Conservation (phyloP, 2,113 vertebrate genomes). For the Triplophysa tibetana region DNA sequence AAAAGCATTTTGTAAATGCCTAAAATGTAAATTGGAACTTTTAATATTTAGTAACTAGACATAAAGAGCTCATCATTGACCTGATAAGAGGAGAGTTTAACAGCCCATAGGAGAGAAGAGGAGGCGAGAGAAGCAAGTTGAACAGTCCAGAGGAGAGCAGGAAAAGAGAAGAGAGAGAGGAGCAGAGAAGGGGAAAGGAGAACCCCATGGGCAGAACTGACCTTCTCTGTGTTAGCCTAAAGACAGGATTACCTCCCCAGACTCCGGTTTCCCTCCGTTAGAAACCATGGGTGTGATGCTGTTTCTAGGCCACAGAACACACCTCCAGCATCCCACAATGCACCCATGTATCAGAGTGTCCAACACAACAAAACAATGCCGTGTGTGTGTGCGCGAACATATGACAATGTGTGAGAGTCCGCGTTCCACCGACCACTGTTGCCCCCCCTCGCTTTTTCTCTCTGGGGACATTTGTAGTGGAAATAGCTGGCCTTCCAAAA, state of each 20-base stretch:
- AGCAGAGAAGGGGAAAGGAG: not conserved
- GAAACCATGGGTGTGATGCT: not conserved
- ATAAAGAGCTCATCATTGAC: too few relatives aligned
- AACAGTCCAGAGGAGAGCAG: not conserved
- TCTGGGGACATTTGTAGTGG: slow-evolving; percentile 40
- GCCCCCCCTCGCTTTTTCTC: slow-evolving; percentile 13
- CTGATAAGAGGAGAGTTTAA: too few relatives aligned
- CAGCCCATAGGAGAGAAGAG: too few relatives aligned
- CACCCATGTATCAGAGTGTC: slow-evolving; percentile 13
- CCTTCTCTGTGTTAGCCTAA: slow-evolving; percentile 30
- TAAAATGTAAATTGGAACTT: too few relatives aligned
- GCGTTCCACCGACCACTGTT: not conserved
- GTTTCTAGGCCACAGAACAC: slow-evolving; percentile 35
- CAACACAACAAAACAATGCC: slow-evolving; percentile 22
- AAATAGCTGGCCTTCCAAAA: slow-evolving; percentile 53
- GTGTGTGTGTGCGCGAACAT: not conserved
- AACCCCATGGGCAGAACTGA: slow-evolving; percentile 24
- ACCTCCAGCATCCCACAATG: slow-evolving; percentile 38
- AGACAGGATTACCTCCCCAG: slow-evolving; percentile 28
- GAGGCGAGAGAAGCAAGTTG: not conserved
- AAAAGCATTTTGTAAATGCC: too few relatives aligned
- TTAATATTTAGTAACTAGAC: too few relatives aligned
- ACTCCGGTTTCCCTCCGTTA: slow-evolving; percentile 23
- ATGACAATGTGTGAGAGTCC: not conserved
- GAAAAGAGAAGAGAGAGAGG: not conserved